A percentile compares a stretch with the other conserved stretches of the same genome.
These are phyloP conservation scores for Mus caroli DNA, from an alignment of 2,797 vertebrate genomes.

Conservation along the genomic window DNA sequence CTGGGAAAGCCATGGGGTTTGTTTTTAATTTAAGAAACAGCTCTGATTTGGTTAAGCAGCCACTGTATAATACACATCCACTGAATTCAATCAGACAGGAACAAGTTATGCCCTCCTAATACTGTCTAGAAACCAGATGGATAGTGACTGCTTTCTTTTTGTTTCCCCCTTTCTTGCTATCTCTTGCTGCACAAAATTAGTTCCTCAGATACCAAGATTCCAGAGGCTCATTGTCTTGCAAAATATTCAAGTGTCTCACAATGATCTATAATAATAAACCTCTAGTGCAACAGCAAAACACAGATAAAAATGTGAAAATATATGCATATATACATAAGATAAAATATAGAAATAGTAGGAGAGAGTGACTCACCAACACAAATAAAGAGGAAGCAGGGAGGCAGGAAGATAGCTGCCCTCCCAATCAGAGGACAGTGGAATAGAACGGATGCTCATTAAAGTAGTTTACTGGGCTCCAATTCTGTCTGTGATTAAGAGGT, in stretches of 20 bases:
- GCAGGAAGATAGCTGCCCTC: conserved; percentile 64
- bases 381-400: conserved; percentile 68
- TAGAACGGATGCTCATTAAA: conserved; percentile 79
- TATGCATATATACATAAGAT: conserved; percentile 76
- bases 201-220: conserved; percentile 64
- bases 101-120: conserved; percentile 70
- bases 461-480: conserved; percentile 74
- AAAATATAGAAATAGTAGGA: conserved; percentile 78
- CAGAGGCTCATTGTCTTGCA: conserved; percentile 74
- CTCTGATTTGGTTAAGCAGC: conserved; percentile 80
- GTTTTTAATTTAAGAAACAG: conserved; percentile 82
- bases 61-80: conserved; percentile 75
- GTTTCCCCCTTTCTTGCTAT: neutral
- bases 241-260: conserved; percentile 75
- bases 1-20: conserved; percentile 72
- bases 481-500: conserved; percentile 81
- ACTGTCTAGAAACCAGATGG: conserved; percentile 77
- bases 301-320: conserved; percentile 76
- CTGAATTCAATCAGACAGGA: conserved; percentile 62
- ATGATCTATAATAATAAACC: conserved; percentile 75
- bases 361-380: conserved; percentile 68
- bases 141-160: conserved; percentile 64
- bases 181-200: conserved; percentile 72
- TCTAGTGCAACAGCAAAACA: conserved; percentile 73
- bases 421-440: conserved; percentile 74